phyloP scores from a whole-genome alignment of 2,113 vertebrate species.

The Sminthopsis crassicaudata region DNA sequence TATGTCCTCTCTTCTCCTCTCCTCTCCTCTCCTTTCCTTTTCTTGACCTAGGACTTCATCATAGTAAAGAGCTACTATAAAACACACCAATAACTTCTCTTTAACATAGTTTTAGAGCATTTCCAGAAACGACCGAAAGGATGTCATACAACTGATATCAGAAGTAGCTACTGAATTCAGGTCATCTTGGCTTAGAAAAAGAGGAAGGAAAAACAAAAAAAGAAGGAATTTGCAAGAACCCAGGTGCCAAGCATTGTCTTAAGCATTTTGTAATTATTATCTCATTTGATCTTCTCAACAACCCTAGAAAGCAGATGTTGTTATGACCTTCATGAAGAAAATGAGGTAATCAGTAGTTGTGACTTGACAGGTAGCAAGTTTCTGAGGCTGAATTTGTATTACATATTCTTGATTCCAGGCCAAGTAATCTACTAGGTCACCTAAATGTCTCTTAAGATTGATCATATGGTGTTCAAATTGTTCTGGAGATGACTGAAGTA shows the following conservation, averaged over 20 bases:
- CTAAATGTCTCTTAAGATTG: neutral
- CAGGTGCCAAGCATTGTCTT: neutral
- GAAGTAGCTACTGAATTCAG: neutral
- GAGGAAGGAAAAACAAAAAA: neutral
- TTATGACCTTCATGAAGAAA: neutral
- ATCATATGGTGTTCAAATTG: neutral
- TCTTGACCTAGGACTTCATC: neutral
- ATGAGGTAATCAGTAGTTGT: neutral
- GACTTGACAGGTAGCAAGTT: neutral
- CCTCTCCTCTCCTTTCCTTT: neutral
- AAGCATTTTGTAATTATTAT: neutral
- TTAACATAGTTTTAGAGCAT: neutral
- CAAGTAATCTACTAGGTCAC: neutral
- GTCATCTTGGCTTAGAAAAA: neutral
- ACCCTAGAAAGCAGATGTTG: neutral
- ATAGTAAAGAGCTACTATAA: neutral
- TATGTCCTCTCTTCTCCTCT: neutral
- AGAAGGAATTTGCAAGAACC: neutral
- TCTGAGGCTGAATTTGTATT: neutral
- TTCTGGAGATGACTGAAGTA: neutral
- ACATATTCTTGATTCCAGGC: neutral
- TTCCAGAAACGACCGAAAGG: neutral
- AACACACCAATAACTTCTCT: neutral
- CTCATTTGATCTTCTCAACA: neutral
- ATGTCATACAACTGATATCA: neutral